Percentiles rank a stretch among this genome's conserved stretches.
These are phyloP conservation scores for Apeltes quadracus DNA, from an alignment of 2,113 vertebrate species.

Conservation along the genomic window DNA sequence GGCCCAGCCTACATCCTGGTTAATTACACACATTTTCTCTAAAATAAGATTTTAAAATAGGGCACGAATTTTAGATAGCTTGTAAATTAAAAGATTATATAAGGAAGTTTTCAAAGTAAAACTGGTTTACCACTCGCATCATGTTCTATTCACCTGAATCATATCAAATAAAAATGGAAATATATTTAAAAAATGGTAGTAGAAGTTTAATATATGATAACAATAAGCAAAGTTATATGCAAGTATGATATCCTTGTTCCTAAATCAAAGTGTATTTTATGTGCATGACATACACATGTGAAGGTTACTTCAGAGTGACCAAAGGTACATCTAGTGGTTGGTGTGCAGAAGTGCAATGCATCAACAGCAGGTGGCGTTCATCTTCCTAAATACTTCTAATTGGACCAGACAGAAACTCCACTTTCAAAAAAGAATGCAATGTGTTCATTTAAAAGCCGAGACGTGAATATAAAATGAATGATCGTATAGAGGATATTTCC, in stretches of 20 bases:
- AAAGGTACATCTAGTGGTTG: slow-evolving; percentile 29
- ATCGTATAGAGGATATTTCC: not conserved
- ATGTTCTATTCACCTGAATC: not conserved
- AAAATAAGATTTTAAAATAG: not conserved
- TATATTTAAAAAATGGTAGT: not conserved
- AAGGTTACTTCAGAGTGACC: not conserved
- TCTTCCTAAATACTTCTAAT: not conserved
- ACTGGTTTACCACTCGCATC: not conserved
- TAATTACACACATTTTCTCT: not conserved
- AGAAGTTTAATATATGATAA: not conserved
- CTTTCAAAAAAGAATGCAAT: not conserved
- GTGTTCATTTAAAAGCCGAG: not conserved
- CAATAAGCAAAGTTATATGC: not conserved
- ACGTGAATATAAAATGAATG: not conserved
- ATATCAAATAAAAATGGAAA: not conserved
- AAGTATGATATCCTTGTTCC: not conserved
- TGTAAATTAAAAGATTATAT: not conserved
- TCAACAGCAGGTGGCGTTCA: not conserved
- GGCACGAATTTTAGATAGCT: not conserved
- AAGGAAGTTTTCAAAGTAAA: not conserved
- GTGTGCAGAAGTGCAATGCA: slow-evolving; percentile 27
- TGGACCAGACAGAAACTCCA: not conserved
- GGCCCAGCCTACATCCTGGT: not conserved
- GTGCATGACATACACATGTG: not conserved
- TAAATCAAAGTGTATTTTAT: not conserved